Base-by-base conservation (phyloP, 2,797 vertebrate genomes). In the Aeoliscus strigatus region DNA sequence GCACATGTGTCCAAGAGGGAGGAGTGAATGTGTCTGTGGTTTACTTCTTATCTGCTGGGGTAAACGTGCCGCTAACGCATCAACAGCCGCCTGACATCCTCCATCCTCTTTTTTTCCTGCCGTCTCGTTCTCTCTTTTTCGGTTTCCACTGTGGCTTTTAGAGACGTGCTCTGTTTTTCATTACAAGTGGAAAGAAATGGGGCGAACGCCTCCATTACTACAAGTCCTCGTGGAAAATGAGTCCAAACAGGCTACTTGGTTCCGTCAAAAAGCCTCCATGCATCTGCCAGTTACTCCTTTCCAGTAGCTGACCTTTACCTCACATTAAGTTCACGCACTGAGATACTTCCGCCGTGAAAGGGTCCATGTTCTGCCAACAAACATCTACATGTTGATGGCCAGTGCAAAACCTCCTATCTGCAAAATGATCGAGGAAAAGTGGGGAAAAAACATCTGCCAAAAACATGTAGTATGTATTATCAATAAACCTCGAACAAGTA, bases 151-250 rank as follows among this genome's bases (percentile, higher is more conserved):
- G 60, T 57, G 42, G 51, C 38, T 70, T 79, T 65, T 9, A 27
- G 63, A 76, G 58, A 69, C 56, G 53, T 49, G 43, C 60, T 81
- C 81, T 84, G 82, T 78, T 86, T 83, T 76, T 84, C 68, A 82
- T 85, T 87, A 86, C 60, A 37, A 67, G 58, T 60, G 61, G 77
- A 75, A 82, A 83, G 23, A 85, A 82, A 72, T 68, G 53, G 69
- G 75, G 52, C 62, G 11, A 55, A 60, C 12, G 30, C 71, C 60
- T 52, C 50, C 66, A 66, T 67, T 74, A 75, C 80, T 67, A 60
- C 51, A 70, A 49, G 46, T 67, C 43, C 50, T 47, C 15, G 43
- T 73, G 70, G 64, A 69, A 83, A 78, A 72, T 45, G n/a, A 70
- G 62, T 51, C 56, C 60, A 79, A 72, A 66, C 61, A 77, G 66